These are phyloP conservation scores for Micromys minutus DNA, from an alignment of 2,113 vertebrate genomes.

Conservation along the genomic window DNA sequence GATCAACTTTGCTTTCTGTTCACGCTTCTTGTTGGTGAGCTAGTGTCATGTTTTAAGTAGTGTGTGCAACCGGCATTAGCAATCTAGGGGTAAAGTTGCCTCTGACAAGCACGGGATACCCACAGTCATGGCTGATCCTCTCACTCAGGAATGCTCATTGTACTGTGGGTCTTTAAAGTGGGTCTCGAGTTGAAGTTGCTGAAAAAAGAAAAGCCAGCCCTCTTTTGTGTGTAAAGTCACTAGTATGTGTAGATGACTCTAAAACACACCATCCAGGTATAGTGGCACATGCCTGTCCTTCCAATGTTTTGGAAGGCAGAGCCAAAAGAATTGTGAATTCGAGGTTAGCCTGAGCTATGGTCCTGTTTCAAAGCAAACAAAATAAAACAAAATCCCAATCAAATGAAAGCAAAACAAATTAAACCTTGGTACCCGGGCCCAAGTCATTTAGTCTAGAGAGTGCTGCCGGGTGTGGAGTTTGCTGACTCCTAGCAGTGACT, in stretches of 20 bases:
- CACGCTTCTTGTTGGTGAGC: neutral
- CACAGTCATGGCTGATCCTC: too few species aligned
- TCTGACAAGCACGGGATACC: neutral
- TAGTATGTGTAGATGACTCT: neutral
- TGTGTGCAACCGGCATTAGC: neutral
- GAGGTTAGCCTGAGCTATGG: neutral
- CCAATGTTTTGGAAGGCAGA: neutral
- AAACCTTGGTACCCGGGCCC: neutral
- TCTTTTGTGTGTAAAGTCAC: neutral
- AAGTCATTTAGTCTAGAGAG: too few species aligned
- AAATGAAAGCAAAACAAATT: neutral
- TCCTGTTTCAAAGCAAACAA: neutral
- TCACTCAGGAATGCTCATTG: accelerated
- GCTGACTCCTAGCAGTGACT: neutral
- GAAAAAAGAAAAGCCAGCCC: neutral
- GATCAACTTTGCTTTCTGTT: slow-evolving; percentile 34
- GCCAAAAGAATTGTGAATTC: neutral
- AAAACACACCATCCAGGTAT: neutral
- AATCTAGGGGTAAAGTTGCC: neutral
- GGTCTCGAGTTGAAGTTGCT: neutral
- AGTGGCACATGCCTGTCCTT: too few species aligned
- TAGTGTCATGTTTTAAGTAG: neutral
- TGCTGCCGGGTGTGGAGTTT: neutral
- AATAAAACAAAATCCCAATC: neutral
- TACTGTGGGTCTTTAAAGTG: too few species aligned